A percentile compares a stretch with the other conserved stretches of the same genome.
phyloP scores from a whole-genome alignment of 2,888 invertebrate genomes.

The Volucella bombylans region DNA sequence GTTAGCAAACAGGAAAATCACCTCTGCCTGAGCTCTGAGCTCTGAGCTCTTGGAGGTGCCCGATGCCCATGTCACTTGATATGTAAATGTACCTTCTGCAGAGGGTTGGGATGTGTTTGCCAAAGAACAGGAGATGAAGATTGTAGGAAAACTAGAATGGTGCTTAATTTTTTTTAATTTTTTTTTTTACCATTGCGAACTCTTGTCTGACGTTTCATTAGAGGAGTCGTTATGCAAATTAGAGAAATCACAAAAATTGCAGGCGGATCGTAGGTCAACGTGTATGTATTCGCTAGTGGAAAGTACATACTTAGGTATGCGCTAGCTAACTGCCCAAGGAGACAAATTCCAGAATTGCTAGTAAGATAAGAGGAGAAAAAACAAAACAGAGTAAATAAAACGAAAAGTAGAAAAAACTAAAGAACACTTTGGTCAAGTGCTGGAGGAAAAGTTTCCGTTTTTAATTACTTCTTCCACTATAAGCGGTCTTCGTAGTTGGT shows the following conservation, averaged over 20 bases:
- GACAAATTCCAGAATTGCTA: constrained; percentile 41
- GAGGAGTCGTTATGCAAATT: constrained; percentile 69
- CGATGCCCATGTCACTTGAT: constrained; percentile 23
- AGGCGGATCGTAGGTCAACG: constrained; percentile 29
- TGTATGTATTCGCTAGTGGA: constrained; percentile 31
- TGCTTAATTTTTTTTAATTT: background rate
- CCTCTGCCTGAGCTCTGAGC: constrained; percentile 1
- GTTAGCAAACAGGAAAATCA: constrained; percentile 65
- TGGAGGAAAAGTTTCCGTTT: constrained; percentile 62
- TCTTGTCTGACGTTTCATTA: constrained; percentile 62
- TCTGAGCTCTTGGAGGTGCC: background rate
- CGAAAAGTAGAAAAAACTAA: constrained; percentile 5
- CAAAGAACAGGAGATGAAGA: no score
- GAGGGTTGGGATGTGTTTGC: constrained; percentile 10
- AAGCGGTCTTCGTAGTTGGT: constrained; percentile 34
- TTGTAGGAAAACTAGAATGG: background rate
- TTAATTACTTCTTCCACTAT: constrained; percentile 67
- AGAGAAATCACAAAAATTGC: constrained; percentile 47
- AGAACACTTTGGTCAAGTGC: constrained; percentile 26
- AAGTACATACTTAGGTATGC: constrained; percentile 12
- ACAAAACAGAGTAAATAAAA: constrained; percentile 11
- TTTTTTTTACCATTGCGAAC: constrained; percentile 2
- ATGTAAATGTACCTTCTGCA: constrained; percentile 52
- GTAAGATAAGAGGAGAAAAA: constrained; percentile 11
- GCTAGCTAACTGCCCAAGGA: constrained; percentile 45